Percentiles rank a stretch among this genome's conserved stretches.
Evolutionary conservation across 2,113 vertebrate genomes (phyloP).

Genomic region (Nestor notabilis): DNA sequence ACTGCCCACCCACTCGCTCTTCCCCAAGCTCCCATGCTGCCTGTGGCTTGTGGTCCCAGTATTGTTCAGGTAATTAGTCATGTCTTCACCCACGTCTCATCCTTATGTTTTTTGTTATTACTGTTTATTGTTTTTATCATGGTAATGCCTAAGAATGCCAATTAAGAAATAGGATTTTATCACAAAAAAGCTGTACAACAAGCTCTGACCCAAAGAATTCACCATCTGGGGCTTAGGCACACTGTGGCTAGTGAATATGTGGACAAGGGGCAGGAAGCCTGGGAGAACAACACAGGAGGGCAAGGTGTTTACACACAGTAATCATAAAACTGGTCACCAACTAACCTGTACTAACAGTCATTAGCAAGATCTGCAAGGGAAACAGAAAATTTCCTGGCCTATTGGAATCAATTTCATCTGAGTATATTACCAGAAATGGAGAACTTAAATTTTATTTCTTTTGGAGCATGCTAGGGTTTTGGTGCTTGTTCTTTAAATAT

Average conservation of each 20-base stretch:
- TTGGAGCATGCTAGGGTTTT: background rate
- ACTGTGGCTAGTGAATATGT: rapidly evolving
- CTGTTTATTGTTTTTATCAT: constrained; percentile 16
- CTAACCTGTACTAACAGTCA: background rate
- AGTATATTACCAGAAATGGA: background rate
- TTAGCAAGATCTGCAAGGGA: background rate
- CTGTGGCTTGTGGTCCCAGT: constrained; percentile 45
- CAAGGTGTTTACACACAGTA: background rate
- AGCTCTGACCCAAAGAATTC: background rate
- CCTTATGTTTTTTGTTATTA: constrained; percentile 17
- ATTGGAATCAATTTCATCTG: background rate
- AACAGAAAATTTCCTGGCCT: background rate
- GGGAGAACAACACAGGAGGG: background rate
- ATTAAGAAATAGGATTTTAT: background rate
- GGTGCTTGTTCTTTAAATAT: background rate
- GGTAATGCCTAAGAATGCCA: constrained; percentile 10
- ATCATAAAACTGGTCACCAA: background rate
- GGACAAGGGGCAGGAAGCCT: background rate
- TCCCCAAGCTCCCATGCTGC: background rate
- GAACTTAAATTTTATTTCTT: background rate
- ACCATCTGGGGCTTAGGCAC: background rate
- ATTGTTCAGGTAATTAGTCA: constrained; percentile 46
- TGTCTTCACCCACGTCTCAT: background rate
- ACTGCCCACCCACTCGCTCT: constrained; percentile 22
- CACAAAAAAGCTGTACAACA: background rate